Percentiles rank a stretch among this genome's conserved stretches.
Evolutionary conservation across 2,888 invertebrate genomes (phyloP).

Genomic region (Steinernema carpocapsae): DNA sequence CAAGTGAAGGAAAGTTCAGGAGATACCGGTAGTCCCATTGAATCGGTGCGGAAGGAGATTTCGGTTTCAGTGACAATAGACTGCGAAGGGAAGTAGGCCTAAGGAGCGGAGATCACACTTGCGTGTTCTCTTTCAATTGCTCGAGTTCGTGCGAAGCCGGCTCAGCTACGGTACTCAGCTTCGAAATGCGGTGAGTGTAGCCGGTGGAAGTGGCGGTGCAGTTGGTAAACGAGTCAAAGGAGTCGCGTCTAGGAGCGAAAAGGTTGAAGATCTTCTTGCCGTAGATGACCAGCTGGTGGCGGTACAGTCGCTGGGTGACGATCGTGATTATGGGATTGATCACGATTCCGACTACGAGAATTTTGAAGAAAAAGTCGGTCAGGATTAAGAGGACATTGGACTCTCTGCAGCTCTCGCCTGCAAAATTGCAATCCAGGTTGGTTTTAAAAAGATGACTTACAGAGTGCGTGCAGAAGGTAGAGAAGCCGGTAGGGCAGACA

Average conservation of each 20-base stretch:
- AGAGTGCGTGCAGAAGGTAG: conserved; percentile 53
- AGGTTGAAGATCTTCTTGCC: background rate
- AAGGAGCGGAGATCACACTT: background rate
- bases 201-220: background rate
- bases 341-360: conserved; percentile 66
- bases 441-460: conserved; percentile 21
- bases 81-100: too few species aligned
- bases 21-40: background rate
- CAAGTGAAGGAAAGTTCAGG: background rate
- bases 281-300: conserved; percentile 41
- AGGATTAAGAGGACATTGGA: background rate
- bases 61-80: background rate
- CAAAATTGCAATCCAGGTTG: background rate
- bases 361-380: conserved; percentile 55
- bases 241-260: background rate
- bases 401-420: background rate
- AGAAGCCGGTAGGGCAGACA: conserved; percentile 65
- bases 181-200: conserved; percentile 8
- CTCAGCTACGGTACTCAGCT: background rate
- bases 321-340: conserved; percentile 67
- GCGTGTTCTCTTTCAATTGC: conserved; percentile 10
- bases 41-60: background rate
- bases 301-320: conserved; percentile 61
- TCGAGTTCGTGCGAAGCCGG: background rate
- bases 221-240: background rate